These are phyloP conservation scores for Gallinago nigripennis DNA, from an alignment of 2,797 vertebrate genomes.

Conservation along the genomic window DNA sequence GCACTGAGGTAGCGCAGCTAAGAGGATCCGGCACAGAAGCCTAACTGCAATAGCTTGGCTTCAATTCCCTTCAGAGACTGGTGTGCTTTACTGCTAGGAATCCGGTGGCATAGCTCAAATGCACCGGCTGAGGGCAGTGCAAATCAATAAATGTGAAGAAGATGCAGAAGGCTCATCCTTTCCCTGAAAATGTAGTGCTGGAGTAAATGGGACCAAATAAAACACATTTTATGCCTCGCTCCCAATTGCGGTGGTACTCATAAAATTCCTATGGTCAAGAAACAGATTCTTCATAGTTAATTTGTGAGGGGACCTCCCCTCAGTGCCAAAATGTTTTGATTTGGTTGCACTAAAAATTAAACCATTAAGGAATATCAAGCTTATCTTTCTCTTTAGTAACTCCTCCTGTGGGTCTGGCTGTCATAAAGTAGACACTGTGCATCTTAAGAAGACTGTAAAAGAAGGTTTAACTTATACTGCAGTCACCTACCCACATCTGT, in stretches of 20 bases:
- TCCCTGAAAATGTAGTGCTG: neutral
- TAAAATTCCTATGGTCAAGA: neutral
- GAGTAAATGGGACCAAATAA: neutral
- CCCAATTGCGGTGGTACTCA: rapidly evolving
- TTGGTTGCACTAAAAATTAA: neutral
- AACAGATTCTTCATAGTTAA: neutral
- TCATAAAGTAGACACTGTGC: neutral
- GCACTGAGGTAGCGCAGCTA: neutral
- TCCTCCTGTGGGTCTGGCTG: neutral
- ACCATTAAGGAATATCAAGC: neutral
- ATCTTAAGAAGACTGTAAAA: neutral
- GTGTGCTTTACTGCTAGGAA: neutral
- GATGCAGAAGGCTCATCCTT: neutral
- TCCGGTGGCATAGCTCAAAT: neutral
- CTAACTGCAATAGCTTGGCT: neutral
- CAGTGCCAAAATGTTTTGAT: neutral
- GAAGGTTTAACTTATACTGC: neutral
- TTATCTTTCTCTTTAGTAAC: neutral
- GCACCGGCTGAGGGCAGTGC: slow-evolving; percentile 49
- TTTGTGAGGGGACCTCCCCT: neutral
- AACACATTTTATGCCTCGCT: neutral
- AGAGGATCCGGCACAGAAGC: neutral
- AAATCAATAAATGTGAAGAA: neutral
- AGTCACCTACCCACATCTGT: neutral
- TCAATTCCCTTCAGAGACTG: neutral